phyloP scores from a whole-genome alignment of 2,113 vertebrate species.

The Plestiodon gilberti region DNA sequence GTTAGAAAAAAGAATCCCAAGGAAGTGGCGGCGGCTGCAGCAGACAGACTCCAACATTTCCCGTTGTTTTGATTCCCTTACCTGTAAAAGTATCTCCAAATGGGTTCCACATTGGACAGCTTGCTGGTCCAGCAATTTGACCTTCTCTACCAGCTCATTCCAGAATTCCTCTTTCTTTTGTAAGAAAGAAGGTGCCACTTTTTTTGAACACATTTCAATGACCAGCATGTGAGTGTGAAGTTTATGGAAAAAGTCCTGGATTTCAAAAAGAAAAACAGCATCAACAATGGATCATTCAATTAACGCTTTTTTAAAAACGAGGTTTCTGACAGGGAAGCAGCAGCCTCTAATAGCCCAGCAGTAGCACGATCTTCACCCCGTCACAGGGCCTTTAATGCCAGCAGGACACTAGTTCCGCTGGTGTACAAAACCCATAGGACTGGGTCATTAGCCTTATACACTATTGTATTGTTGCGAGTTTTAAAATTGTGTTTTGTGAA shows the following conservation, averaged over 20 bases:
- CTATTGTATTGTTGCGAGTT: too few relatives aligned
- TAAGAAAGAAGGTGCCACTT: constrained; percentile 66
- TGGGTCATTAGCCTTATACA: too few relatives aligned
- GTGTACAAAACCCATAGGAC: too few relatives aligned
- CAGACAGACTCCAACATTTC: constrained; percentile 1
- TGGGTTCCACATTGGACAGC: constrained; percentile 72
- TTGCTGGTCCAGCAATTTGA: constrained; percentile 70
- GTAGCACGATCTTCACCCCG: too few relatives aligned
- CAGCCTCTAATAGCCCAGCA: too few relatives aligned
- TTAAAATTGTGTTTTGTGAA: too few relatives aligned
- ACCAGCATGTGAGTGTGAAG: constrained; percentile 71
- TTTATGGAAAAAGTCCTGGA: constrained; percentile 84
- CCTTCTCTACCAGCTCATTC: constrained; percentile 72
- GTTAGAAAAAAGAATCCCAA: not conserved
- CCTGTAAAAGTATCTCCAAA: constrained; percentile 81
- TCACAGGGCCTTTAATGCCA: too few relatives aligned
- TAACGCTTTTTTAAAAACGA: not conserved
- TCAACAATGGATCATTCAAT: not conserved
- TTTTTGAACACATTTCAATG: constrained; percentile 73
- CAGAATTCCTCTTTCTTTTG: constrained; percentile 69
- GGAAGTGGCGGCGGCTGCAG: rapidly evolving
- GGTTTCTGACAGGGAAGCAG: not conserved
- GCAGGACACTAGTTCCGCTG: too few relatives aligned
- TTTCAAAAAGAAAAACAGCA: constrained; percentile 1
- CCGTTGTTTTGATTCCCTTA: constrained; percentile 54